phyloP scores from a whole-genome alignment of 2,888 invertebrate species.

The Tachina grossa region DNA sequence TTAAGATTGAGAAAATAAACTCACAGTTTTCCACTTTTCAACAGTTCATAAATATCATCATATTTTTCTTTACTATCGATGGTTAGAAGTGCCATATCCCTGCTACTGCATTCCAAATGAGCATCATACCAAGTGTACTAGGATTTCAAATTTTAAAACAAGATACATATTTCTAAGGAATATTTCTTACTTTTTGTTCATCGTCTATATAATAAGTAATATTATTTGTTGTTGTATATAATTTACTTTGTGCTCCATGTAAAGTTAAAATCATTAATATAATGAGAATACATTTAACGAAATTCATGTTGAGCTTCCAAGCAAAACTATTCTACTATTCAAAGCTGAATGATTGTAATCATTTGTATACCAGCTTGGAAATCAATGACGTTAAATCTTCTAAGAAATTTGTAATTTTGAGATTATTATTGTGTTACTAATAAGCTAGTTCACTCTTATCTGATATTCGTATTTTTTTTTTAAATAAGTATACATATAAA shows the following conservation, averaged over 20 bases:
- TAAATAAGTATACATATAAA: too few species aligned
- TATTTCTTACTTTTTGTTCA: conserved; percentile 15
- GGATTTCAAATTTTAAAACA: not conserved
- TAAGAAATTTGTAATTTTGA: not conserved
- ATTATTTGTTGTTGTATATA: conserved; percentile 39
- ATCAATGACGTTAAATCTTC: not conserved
- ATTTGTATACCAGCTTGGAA: not conserved
- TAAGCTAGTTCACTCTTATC: too few species aligned
- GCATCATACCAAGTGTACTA: conserved; percentile 56
- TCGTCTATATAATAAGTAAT: conserved; percentile 35
- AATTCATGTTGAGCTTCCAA: conserved; percentile 5
- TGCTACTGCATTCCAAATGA: conserved; percentile 38
- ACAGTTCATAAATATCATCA: conserved; percentile 24
- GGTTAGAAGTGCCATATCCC: conserved; percentile 40
- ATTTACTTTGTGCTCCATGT: not conserved
- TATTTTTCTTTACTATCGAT: conserved; percentile 36
- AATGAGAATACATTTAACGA: not conserved
- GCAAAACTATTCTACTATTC: not conserved
- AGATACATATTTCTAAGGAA: not conserved
- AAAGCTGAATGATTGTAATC: not conserved
- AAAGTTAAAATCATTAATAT: not conserved
- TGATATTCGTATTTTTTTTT: too few species aligned
- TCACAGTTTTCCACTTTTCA: conserved; percentile 34
- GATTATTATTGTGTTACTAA: too few species aligned
- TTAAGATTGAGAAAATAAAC: not conserved